Percentiles rank a stretch among this genome's conserved stretches.
Evolutionary conservation across 2,888 invertebrate species (phyloP).

Genomic region (Philopedon plagiatum): DNA sequence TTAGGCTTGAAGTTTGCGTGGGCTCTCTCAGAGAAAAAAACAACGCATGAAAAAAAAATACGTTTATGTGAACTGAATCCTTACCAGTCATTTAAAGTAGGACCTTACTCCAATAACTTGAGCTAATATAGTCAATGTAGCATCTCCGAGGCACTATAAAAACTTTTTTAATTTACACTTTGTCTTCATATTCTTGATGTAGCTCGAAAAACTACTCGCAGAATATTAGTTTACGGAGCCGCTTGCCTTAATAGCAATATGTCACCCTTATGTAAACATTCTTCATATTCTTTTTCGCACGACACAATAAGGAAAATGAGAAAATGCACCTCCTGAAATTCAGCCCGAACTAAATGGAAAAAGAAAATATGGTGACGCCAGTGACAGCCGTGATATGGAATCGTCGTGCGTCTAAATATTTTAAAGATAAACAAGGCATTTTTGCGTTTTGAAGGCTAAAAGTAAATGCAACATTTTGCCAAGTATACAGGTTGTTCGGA

Average conservation of each 20-base stretch:
- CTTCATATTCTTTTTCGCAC: constrained; percentile 3
- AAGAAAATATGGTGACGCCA: background rate
- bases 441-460: no score
- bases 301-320: background rate
- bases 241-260: constrained; percentile 6
- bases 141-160: background rate
- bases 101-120: no score
- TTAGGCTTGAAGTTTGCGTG: no score
- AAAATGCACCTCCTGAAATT: constrained; percentile 5
- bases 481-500: no score
- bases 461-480: no score
- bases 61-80: no score
- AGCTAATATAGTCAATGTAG: no score
- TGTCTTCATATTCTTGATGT: background rate
- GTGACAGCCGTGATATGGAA: background rate
- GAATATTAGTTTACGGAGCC: constrained; percentile 8
- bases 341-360: background rate
- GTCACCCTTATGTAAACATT: constrained; percentile 14
- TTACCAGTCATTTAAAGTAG: no score
- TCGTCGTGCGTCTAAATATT: no score
- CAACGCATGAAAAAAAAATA: no score
- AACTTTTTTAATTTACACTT: constrained; percentile 12
- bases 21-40: no score
- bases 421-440: no score
- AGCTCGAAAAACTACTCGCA: background rate